Percentiles rank a stretch among this genome's conserved stretches.
Evolutionary conservation across 2,888 invertebrate genomes (phyloP).

Genomic region (Pyrocoelia pectoralis): DNA sequence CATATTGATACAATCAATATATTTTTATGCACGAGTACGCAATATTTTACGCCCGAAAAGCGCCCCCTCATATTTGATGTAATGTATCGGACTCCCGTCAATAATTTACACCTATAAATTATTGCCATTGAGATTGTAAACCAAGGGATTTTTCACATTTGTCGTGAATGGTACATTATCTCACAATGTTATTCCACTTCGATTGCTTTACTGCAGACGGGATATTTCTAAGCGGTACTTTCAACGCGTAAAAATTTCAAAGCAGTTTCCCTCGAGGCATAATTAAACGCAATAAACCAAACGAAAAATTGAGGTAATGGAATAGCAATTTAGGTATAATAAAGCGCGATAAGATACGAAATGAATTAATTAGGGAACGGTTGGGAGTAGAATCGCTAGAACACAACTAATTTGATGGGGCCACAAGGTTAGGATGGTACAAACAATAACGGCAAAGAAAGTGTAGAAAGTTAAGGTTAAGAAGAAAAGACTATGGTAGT

Average conservation of each 20-base stretch:
- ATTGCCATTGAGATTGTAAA: constrained; percentile 40
- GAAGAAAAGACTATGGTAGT: no score
- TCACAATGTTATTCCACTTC: neutral
- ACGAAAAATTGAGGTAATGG: no score
- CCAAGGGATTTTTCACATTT: constrained; percentile 27
- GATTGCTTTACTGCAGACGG: neutral
- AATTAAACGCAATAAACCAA: no score
- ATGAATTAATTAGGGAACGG: no score
- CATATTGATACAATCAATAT: constrained; percentile 24
- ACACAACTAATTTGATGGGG: no score
- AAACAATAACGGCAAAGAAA: no score
- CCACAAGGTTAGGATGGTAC: no score
- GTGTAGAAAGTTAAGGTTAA: no score
- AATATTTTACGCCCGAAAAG: constrained; percentile 39
- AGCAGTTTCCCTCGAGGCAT: no score
- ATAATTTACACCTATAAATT: constrained; percentile 44
- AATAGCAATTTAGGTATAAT: no score
- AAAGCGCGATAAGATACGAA: no score
- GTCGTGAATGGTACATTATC: constrained; percentile 2
- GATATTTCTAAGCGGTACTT: neutral
- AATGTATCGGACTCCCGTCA: constrained; percentile 35
- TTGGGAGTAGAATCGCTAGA: no score
- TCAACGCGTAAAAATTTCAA: neutral
- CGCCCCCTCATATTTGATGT: constrained; percentile 30
- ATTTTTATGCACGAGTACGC: constrained; percentile 40